Evolutionary conservation across 2,888 invertebrate genomes (phyloP).

Genomic region (Metalampra italica): DNA sequence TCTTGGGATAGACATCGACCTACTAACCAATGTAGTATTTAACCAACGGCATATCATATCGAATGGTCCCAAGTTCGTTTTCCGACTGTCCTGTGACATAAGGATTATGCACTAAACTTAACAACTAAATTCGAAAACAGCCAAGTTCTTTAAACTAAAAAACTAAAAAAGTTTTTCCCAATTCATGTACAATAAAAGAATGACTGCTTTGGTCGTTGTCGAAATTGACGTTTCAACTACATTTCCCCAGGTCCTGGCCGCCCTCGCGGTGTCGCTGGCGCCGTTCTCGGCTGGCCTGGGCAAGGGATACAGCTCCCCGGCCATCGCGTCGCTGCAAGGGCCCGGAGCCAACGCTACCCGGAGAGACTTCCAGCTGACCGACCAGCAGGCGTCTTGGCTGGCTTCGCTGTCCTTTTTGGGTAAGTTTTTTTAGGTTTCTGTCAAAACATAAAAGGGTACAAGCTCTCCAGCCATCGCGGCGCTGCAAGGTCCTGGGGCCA

Average conservation of each 20-base stretch:
- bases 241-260: constrained; percentile 83
- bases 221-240: background rate
- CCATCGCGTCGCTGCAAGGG: constrained; percentile 84
- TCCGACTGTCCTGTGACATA: too few species aligned
- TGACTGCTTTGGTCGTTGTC: too few species aligned
- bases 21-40: too few species aligned
- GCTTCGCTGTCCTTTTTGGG: constrained; percentile 85
- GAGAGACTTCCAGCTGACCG: constrained; percentile 78
- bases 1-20: too few species aligned
- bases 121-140: too few species aligned
- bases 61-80: too few species aligned
- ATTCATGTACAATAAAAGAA: too few species aligned
- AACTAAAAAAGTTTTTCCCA: too few species aligned
- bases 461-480: constrained; percentile 86
- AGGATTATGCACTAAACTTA: too few species aligned
- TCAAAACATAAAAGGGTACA: constrained; percentile 89
- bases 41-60: too few species aligned
- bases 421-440: constrained; percentile 37
- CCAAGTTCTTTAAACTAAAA: too few species aligned
- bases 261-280: constrained; percentile 84
- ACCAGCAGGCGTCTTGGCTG: constrained; percentile 86
- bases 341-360: constrained; percentile 64
- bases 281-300: constrained; percentile 86
- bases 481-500: constrained; percentile 78
- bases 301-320: constrained; percentile 87